Percentiles rank a stretch among this genome's conserved stretches.
phyloP scores from a whole-genome alignment of 1,140 invertebrate genomes.

The Leucophenga varia region DNA sequence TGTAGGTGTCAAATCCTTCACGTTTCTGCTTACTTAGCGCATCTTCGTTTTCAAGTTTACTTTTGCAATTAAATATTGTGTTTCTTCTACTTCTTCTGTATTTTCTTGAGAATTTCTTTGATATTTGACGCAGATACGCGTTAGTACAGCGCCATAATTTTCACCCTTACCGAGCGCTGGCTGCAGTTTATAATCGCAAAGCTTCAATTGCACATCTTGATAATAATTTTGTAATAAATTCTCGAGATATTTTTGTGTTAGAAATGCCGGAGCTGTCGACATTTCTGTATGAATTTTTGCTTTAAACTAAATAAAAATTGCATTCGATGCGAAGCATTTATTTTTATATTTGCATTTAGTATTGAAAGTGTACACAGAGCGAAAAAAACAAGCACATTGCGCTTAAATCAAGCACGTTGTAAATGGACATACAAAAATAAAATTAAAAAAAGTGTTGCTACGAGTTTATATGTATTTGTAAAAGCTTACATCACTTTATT shows the following conservation, averaged over 20 bases:
- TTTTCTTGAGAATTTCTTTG: no score
- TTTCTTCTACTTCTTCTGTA: not conserved
- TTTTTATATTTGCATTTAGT: no score
- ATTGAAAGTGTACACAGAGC: no score
- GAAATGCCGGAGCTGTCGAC: constrained; percentile 20
- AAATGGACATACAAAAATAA: no score
- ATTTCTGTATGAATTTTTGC: not conserved
- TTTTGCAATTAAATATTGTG: constrained; percentile 30
- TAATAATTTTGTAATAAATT: constrained; percentile 17
- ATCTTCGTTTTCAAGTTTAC: constrained; percentile 27
- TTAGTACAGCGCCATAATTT: constrained; percentile 38
- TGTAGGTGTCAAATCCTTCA: constrained; percentile 33
- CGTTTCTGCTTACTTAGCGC: constrained; percentile 21
- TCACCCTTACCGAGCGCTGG: constrained; percentile 36
- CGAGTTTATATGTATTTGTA: no score
- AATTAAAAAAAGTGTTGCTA: no score
- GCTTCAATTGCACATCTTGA: constrained; percentile 10
- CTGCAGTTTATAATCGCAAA: constrained; percentile 6
- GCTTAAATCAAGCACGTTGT: no score
- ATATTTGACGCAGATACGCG: constrained; percentile 21
- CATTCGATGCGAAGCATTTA: no score
- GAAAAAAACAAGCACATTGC: no score
- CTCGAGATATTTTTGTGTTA: constrained; percentile 27
- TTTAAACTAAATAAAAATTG: no score
- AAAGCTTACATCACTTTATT: no score